Percentiles rank a stretch among this genome's conserved stretches.
These are phyloP conservation scores for Campylomormyrus numenius DNA, from an alignment of 2,113 vertebrate species.

Conservation along the genomic window DNA sequence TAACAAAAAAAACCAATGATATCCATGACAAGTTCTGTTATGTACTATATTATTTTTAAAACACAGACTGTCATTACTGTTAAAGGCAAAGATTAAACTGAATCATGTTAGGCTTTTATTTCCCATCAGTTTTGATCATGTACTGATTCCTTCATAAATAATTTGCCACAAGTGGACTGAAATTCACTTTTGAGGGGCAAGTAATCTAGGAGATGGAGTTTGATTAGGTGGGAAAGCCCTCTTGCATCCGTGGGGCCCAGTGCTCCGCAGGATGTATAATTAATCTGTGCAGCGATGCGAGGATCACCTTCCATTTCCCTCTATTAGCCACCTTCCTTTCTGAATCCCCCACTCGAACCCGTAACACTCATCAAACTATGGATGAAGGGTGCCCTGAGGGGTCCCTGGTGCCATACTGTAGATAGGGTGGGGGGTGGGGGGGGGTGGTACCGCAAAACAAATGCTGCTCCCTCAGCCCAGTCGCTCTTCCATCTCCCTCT, in stretches of 20 bases:
- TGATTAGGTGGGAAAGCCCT: conserved; percentile 7
- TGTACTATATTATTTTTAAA: not conserved
- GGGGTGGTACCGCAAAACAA: not conserved
- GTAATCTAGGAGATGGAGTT: not conserved
- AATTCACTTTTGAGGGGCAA: not conserved
- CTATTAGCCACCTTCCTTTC: not conserved
- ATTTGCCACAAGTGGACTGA: not conserved
- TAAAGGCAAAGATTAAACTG: not conserved
- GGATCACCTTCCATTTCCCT: not conserved
- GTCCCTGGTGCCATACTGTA: not conserved
- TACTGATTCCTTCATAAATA: not conserved
- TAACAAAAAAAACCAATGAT: not conserved
- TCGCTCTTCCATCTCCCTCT: not conserved
- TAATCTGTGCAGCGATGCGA: not conserved
- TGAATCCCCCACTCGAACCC: not conserved
- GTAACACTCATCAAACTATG: not conserved
- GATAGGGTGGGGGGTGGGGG: not conserved
- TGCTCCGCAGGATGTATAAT: not conserved
- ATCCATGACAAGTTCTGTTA: not conserved
- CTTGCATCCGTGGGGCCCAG: not conserved
- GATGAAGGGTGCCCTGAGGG: not conserved
- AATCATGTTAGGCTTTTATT: not conserved
- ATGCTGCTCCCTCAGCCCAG: not conserved
- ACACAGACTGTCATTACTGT: not conserved
- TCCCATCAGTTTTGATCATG: not conserved